A percentile compares a stretch with the other conserved stretches of the same genome.
phyloP scores from a whole-genome alignment of 2,797 vertebrate genomes.

The Columba guinea region DNA sequence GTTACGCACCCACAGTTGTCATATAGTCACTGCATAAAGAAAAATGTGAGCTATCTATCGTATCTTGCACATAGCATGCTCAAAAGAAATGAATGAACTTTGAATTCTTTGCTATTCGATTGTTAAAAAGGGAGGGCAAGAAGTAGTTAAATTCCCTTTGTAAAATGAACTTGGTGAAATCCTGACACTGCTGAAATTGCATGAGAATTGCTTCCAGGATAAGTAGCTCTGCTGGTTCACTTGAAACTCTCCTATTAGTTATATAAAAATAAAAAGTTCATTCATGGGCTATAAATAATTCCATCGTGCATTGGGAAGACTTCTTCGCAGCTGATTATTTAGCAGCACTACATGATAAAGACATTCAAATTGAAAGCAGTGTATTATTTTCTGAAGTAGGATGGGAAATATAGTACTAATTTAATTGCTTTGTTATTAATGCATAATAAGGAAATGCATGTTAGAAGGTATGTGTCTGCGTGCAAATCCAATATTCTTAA shows the following conservation, averaged over 20 bases:
- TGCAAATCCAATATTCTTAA: not conserved
- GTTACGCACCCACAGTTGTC: not conserved
- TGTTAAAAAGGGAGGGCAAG: not conserved
- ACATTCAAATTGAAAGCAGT: not conserved
- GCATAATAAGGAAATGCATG: not conserved
- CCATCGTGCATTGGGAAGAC: not conserved
- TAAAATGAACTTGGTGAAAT: not conserved
- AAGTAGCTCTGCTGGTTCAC: not conserved
- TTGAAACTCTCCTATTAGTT: not conserved
- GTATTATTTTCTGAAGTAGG: not conserved
- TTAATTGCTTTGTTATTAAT: not conserved
- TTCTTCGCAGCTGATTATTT: not conserved
- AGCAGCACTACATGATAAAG: not conserved
- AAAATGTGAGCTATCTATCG: not conserved
- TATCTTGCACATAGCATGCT: not conserved
- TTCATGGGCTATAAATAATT: not conserved
- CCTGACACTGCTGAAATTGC: not conserved
- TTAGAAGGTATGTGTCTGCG: not conserved
- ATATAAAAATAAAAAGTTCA: not conserved
- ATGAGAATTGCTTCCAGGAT: not conserved
- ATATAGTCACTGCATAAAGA: not conserved
- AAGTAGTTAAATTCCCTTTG: not conserved
- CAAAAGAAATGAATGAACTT: not conserved
- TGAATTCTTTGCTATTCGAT: not conserved
- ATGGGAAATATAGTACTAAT: not conserved